phyloP scores from a whole-genome alignment of 2,113 vertebrate genomes.

The Osmerus eperlanus region DNA sequence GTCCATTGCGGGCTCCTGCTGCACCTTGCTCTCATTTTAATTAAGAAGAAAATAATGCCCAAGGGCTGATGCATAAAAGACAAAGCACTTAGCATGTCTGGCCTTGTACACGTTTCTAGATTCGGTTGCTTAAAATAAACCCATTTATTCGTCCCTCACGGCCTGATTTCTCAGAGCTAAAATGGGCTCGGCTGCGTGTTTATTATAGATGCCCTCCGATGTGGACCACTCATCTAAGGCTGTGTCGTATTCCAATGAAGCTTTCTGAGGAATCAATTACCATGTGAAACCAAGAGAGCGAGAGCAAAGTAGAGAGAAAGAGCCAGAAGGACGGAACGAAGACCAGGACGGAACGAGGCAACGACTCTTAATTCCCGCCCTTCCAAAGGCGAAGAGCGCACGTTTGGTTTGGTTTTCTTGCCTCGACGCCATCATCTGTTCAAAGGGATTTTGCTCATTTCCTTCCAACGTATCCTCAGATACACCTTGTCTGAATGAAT shows the following conservation, averaged over 20 bases:
- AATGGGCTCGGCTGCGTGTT: slow-evolving; percentile 62
- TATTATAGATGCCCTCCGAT: slow-evolving; percentile 50
- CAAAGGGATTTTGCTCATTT: not conserved
- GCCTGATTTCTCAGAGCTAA: slow-evolving; percentile 61
- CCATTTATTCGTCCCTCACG: slow-evolving; percentile 68
- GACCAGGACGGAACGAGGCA: slow-evolving; percentile 25
- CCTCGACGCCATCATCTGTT: not conserved
- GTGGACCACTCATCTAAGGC: slow-evolving; percentile 44
- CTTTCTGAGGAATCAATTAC: slow-evolving; percentile 52
- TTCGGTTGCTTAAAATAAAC: slow-evolving; percentile 72
- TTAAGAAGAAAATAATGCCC: slow-evolving; percentile 58
- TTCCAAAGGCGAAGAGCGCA: slow-evolving; percentile 47
- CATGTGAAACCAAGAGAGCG: slow-evolving; percentile 40
- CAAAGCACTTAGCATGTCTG: slow-evolving; percentile 72
- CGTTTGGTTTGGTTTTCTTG: slow-evolving; percentile 21
- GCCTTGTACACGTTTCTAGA: slow-evolving; percentile 66
- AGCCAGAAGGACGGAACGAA: slow-evolving; percentile 27
- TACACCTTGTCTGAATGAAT: slow-evolving; percentile 59
- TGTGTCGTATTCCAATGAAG: slow-evolving; percentile 50
- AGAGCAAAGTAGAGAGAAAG: slow-evolving; percentile 1
- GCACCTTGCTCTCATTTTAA: slow-evolving; percentile 61
- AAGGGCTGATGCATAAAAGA: slow-evolving; percentile 62
- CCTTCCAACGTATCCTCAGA: slow-evolving; percentile 45
- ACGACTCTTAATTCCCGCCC: slow-evolving; percentile 17
- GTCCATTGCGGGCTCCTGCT: slow-evolving; percentile 14